phyloP scores from a whole-genome alignment of 1,140 invertebrate genomes.

The Melipona quadrifasciata region DNA sequence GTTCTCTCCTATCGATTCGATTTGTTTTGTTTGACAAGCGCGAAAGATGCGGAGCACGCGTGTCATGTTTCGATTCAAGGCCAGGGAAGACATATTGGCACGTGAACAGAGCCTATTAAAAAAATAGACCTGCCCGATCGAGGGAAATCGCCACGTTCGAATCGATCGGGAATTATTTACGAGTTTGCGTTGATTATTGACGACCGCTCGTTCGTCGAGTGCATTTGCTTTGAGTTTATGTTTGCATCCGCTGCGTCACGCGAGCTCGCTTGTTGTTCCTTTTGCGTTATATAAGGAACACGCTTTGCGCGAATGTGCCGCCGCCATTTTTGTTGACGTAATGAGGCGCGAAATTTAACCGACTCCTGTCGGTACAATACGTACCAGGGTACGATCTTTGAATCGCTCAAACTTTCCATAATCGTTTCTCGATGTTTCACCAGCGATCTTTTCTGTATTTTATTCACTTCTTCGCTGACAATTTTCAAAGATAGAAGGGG shows the following conservation, averaged over 20 bases:
- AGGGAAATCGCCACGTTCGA: neutral
- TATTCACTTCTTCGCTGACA: neutral
- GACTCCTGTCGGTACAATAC: neutral
- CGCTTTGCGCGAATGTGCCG: constrained; percentile 50
- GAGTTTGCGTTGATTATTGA: neutral
- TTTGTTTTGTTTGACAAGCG: constrained; percentile 49
- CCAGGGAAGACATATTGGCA: constrained; percentile 64
- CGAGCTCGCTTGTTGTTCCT: constrained; percentile 50
- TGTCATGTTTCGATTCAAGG: constrained; percentile 57
- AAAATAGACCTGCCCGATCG: neutral
- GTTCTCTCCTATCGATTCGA: neutral
- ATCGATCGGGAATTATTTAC: neutral
- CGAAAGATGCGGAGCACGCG: constrained; percentile 46
- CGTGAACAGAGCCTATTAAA: constrained; percentile 56
- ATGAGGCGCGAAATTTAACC: constrained; percentile 45
- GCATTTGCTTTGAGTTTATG: constrained; percentile 19
- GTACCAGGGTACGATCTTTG: too few relatives aligned
- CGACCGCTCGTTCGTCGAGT: neutral
- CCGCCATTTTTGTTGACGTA: constrained; percentile 57
- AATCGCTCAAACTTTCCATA: neutral
- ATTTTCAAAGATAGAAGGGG: neutral
- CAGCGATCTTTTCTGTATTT: neutral
- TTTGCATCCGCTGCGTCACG: constrained; percentile 30
- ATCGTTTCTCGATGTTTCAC: neutral
- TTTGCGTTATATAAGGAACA: constrained; percentile 67